phyloP scores from a whole-genome alignment of 2,888 invertebrate species.

The Sclerodermus sp. region DNA sequence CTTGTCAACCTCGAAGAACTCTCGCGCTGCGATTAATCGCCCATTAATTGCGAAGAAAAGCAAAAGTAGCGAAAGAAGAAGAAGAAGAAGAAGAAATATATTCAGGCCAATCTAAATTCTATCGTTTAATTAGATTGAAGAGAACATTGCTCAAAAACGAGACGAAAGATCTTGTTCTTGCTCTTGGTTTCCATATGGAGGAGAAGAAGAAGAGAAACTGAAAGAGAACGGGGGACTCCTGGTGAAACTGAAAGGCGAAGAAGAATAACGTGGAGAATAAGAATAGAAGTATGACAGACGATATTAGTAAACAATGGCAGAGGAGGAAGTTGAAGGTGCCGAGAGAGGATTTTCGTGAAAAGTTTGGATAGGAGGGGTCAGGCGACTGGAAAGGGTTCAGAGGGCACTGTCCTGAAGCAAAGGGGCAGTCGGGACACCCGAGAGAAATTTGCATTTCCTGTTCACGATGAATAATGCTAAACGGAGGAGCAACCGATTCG shows the following conservation, averaged over 20 bases:
- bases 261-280: not conserved
- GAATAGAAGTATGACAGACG: not conserved
- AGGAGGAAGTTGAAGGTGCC: not conserved
- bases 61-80: not conserved
- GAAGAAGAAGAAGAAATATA: not conserved
- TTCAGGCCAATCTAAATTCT: too few relatives aligned
- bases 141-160: too few relatives aligned
- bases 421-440: slow-evolving; percentile 25
- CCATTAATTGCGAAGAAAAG: too few relatives aligned
- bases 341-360: not conserved
- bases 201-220: too few relatives aligned
- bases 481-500: slow-evolving; percentile 5
- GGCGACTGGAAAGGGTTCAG: slow-evolving; percentile 33
- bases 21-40: too few relatives aligned
- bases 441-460: slow-evolving; percentile 47
- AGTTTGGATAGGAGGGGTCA: not conserved
- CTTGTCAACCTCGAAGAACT: too few relatives aligned
- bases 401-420: slow-evolving; percentile 35
- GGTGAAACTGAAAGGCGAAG: not conserved
- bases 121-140: too few relatives aligned
- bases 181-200: too few relatives aligned
- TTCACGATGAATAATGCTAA: slow-evolving; percentile 40
- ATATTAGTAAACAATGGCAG: not conserved
- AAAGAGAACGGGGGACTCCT: too few relatives aligned
- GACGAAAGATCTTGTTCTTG: too few relatives aligned